Evolutionary conservation across 2,888 invertebrate genomes (phyloP).

Genomic region (Diabrotica balteata): DNA sequence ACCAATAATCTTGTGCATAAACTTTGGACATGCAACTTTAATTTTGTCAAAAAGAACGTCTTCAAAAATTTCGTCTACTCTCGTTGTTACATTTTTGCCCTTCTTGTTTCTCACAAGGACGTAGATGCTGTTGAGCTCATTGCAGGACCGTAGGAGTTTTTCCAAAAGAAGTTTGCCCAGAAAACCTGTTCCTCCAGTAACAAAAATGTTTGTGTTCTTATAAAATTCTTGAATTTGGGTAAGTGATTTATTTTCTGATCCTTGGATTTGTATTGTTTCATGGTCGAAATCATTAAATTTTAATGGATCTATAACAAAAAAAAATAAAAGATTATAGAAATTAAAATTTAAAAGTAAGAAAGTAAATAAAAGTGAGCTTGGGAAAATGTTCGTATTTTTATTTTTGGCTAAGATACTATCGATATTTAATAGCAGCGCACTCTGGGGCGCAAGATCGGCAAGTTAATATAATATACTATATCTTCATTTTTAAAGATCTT

Average conservation of each 20-base stretch:
- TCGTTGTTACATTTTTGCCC: slow-evolving; percentile 69
- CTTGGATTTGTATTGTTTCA: slow-evolving; percentile 1
- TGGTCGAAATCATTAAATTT: neutral
- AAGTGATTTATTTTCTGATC: neutral
- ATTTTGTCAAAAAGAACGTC: slow-evolving; percentile 69
- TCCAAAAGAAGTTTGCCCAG: slow-evolving; percentile 66
- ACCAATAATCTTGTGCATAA: slow-evolving; percentile 66
- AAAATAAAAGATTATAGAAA: no score
- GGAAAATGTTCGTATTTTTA: no score
- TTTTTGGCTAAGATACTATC: no score
- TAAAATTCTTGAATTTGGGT: slow-evolving; percentile 56
- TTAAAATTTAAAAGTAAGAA: no score
- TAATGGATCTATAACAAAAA: neutral
- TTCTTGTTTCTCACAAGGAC: slow-evolving; percentile 66
- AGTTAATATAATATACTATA: no score
- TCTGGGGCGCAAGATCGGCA: no score
- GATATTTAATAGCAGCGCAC: no score
- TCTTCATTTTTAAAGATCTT: no score
- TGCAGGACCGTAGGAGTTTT: slow-evolving; percentile 67
- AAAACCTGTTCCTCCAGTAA: slow-evolving; percentile 66
- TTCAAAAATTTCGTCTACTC: slow-evolving; percentile 73
- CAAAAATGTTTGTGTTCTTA: slow-evolving; percentile 54
- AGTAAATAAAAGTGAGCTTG: no score
- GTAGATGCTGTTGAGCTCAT: slow-evolving; percentile 64
- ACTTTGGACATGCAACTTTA: slow-evolving; percentile 67